A percentile compares a stretch with the other conserved stretches of the same genome.
These are phyloP conservation scores for Pomacea canaliculata DNA, from an alignment of 2,888 invertebrate species.

Conservation along the genomic window DNA sequence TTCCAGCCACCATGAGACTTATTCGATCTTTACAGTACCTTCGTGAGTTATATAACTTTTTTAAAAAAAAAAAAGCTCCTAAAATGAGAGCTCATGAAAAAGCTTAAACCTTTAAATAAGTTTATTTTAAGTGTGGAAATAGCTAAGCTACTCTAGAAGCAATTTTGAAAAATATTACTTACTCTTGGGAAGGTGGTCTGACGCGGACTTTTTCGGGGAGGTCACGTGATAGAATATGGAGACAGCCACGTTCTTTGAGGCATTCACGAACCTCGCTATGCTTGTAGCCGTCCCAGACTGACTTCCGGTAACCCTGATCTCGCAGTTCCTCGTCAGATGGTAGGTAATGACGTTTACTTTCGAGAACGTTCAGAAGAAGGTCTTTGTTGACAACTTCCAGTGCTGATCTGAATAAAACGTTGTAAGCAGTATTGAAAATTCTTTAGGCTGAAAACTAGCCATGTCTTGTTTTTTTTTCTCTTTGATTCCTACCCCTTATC, in stretches of 20 bases:
- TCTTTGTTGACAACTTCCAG: conserved; percentile 51
- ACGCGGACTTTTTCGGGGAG: conserved; percentile 34
- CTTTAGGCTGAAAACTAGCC: too few species aligned
- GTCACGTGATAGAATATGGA: conserved; percentile 40
- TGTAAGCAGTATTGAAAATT: too few species aligned
- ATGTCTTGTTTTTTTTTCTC: too few species aligned
- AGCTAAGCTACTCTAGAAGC: too few species aligned
- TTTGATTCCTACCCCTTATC: too few species aligned
- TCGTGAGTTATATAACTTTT: too few species aligned
- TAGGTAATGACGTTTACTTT: conserved; percentile 43
- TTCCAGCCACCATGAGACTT: too few species aligned
- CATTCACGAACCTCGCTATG: conserved; percentile 43
- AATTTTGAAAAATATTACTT: background rate
- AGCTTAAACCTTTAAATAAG: too few species aligned
- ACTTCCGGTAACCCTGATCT: conserved; percentile 47
- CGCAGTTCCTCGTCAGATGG: conserved; percentile 43
- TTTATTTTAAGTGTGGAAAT: too few species aligned
- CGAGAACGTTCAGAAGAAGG: conserved; percentile 39
- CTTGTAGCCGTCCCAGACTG: conserved; percentile 54
- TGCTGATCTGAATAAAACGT: conserved; percentile 39
- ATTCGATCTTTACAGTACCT: too few species aligned
- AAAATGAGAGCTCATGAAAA: too few species aligned
- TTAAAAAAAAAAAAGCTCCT: too few species aligned
- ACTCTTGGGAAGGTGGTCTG: conserved; percentile 46
- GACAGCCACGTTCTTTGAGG: conserved; percentile 45